phyloP scores from a whole-genome alignment of 2,113 vertebrate genomes.

The Cnemophilus loriae region DNA sequence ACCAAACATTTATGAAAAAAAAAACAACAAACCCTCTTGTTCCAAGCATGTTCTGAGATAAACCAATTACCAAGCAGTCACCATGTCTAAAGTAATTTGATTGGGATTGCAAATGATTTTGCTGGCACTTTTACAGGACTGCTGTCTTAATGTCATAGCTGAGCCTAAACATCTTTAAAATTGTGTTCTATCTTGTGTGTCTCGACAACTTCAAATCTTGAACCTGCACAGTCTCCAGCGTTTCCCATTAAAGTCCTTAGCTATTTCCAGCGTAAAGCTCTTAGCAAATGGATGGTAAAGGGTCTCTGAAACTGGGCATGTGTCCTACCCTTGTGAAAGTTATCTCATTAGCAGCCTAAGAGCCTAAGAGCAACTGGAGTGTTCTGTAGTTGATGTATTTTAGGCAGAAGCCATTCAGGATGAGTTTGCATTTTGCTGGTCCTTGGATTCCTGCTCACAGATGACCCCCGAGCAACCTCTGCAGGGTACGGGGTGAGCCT shows the following conservation, averaged over 20 bases:
- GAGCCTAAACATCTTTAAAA: neutral
- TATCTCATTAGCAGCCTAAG: neutral
- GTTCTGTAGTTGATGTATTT: neutral
- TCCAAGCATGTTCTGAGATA: neutral
- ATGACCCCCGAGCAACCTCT: neutral
- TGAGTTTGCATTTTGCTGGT: neutral
- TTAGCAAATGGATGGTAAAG: neutral
- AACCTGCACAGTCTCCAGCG: neutral
- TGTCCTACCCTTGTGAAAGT: neutral
- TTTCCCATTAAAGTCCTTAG: neutral
- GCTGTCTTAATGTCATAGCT: neutral
- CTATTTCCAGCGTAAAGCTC: neutral
- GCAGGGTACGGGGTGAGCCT: neutral
- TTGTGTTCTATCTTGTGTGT: neutral
- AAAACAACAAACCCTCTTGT: neutral
- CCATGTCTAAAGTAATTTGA: neutral
- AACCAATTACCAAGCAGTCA: neutral
- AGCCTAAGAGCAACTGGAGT: neutral
- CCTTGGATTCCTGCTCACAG: neutral
- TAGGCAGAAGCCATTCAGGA: neutral
- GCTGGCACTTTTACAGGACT: neutral
- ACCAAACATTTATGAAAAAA: neutral
- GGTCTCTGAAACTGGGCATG: neutral
- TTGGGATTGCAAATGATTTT: neutral
- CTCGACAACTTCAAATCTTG: neutral